Base-by-base conservation (phyloP, 1,140 invertebrate genomes). In the Cryptotermes secundus region DNA sequence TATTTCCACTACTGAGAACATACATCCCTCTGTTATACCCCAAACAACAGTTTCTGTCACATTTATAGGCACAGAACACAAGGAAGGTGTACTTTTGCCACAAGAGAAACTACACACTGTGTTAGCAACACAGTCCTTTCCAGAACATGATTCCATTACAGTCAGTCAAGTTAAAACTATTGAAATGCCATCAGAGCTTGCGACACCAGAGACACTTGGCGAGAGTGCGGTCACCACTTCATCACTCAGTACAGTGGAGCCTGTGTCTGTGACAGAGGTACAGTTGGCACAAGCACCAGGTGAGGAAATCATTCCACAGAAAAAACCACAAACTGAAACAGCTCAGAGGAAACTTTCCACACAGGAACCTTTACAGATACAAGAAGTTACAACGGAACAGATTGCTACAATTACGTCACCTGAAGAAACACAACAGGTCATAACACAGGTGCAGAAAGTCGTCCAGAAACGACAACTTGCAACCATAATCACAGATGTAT, bases 331-430 rank as follows among this genome's bases (percentile, higher is more conserved):
- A 83, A 19, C 79, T 34, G 65, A 83, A 79, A 83, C 49, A 42
- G 82, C 84, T 80, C 81, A 83, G 38, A 85, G 84, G 42, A 85
- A 83, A 81, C 82, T 83, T 14, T 85, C 82, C 35, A 85, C 84
- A 83, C 84, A 85, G 49, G 80, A 85, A 85, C 82, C 81, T 26
- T 45, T 85, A 45, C 81, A 85, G 72, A 83, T 85, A 83, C 84
- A 85, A 83, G 84, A 85, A 85, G 84, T 85, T 34, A 85, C 81
- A 42, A 85, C 84, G 79, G 84, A 85, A 83, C 82, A 83, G 81
- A 85, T 83, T 83, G 84, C 84, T 83, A 79, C 79, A 84, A 26
- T 38, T 83, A 72, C 38, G 34, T 42, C 81, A 82, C 42, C 42
- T 19, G 85, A 85, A 81, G 82, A 81, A 81, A 81, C 82, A 84